Conservation (phyloP, 2,797 vertebrate species). For the Garrulus glandarius region DNA sequence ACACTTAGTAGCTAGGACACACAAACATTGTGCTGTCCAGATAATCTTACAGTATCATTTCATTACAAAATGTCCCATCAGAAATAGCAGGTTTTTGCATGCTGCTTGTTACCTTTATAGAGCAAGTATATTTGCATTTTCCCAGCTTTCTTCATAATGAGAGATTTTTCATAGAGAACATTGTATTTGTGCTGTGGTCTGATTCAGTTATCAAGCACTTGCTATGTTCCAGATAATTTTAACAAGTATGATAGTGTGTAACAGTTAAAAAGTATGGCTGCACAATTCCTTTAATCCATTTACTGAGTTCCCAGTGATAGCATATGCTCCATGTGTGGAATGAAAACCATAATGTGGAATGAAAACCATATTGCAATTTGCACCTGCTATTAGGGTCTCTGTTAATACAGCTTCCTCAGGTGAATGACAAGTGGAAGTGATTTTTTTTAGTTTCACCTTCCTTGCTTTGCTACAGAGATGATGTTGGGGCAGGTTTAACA, state of each 20-base stretch:
- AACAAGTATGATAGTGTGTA: background rate
- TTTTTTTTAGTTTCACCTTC: background rate
- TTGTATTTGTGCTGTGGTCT: background rate
- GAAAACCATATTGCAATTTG: background rate
- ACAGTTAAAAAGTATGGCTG: background rate
- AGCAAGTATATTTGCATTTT: background rate
- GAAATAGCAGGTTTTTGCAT: background rate
- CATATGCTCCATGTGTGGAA: background rate
- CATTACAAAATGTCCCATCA: constrained; percentile 22
- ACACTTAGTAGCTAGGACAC: background rate
- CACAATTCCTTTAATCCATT: background rate
- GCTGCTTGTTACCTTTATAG: constrained; percentile 6
- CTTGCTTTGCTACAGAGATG: background rate
- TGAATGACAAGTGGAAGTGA: background rate
- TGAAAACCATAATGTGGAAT: background rate
- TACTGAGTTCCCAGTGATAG: background rate
- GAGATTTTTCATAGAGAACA: background rate
- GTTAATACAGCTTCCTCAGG: constrained; percentile 58
- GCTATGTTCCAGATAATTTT: constrained; percentile 28
- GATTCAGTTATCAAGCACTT: constrained; percentile 8
- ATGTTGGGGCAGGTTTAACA: background rate
- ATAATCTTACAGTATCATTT: constrained; percentile 11
- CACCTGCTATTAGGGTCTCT: background rate
- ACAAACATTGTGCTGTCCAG: background rate
- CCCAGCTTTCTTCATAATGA: constrained; percentile 25